Evolutionary conservation across 2,113 vertebrate species (phyloP), one percentile per base, ranked within the genome.

Genomic region (Phrynosoma blainvillii): DNA sequence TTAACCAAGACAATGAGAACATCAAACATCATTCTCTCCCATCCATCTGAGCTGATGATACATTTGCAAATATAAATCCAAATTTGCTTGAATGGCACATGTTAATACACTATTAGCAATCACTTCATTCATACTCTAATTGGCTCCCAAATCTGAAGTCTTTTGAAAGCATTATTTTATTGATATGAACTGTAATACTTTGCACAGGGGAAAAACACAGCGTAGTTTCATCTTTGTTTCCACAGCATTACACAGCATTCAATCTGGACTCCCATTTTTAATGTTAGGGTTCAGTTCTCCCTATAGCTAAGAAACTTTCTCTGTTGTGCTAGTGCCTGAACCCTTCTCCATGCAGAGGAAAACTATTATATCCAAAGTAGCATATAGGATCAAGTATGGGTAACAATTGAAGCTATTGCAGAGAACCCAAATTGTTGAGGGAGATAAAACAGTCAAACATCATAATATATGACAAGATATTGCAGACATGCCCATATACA

Each of bases 61-160:
- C 71, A 76, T 87, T 75, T 3, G 75, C 5, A 73, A 89, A 88
- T 87, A 80, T 82, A 30, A 21, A 30, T 9, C n/a, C 70, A n/a
- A 47, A 25, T 80, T 82, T 89, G 88, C 66, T 62, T 91, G 25
- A 92, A 87, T 66, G 0, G 7, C 56, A 3, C 62, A 66, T 1
- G 47, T 85, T 16, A 89, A 84, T 92, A 85, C 25, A 88, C 9
- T 86, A 91, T 40, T 27, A 77, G 88, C 88, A 85, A 52, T 75
- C 40, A 80, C 5, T 2, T 5, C 18, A 62, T 82, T 87, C 82
- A 0, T 62, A 80, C 75, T 8, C 12, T 85, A 91, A 86, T 75
- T 20, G n/a, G 36, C 84, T 81, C 73, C 75, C 7, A 12, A 78
- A 62, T 3, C 80, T 54, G 27, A 82, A 23, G 12, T 5, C 32